Base-by-base conservation (phyloP, 2,797 vertebrate genomes). In the Tarsius wallacei region DNA sequence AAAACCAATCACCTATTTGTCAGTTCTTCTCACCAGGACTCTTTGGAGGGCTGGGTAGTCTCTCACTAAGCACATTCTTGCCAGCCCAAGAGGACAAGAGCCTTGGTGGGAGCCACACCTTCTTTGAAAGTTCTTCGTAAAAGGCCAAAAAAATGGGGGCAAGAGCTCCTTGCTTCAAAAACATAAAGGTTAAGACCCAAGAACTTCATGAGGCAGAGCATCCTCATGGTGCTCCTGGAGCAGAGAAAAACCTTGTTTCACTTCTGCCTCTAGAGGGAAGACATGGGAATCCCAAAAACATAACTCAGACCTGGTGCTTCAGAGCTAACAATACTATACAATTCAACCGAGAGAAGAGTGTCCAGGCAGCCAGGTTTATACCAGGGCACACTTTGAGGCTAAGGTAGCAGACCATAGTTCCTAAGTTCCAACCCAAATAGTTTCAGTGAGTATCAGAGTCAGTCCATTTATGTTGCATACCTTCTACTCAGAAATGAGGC, bases 401-500 rank as follows among this genome's bases (percentile, higher is more conserved):
- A 33, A 68, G 15, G n/a, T 5, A 68, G 24, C 21, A 83, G 22
- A 93, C 76, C 0, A 1, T 2, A 55, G 63, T 42, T 26, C 42
- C n/a, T 84, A 88, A 77, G 49, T 36, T 22, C 81, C 82, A 86
- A 89, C 47, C 55, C 68, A 89, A 82, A 51, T 4, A 68, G 77
- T 95, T 86, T 73, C 86, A 55, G 4, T 21, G 42, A 87, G 16
- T 71, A 68, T 55, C 87, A 88, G 31, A 76, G 33, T 28, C 66
- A 76, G 33, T 55, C 31, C 33, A n/a, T 57, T 73, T 73, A n/a
- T 31, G 31, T 53, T 86, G 53, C 2, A 14, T 24, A 19, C 17
- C 49, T 70, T 81, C 73, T 24, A 49, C 80, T 8, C 0, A 47
- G 61, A 81, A 82, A 22, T 26, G 87, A n/a, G 10, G 26, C 0